Conservation (phyloP, 2,888 invertebrate genomes). For the Sarcophaga caerulescens region DNA sequence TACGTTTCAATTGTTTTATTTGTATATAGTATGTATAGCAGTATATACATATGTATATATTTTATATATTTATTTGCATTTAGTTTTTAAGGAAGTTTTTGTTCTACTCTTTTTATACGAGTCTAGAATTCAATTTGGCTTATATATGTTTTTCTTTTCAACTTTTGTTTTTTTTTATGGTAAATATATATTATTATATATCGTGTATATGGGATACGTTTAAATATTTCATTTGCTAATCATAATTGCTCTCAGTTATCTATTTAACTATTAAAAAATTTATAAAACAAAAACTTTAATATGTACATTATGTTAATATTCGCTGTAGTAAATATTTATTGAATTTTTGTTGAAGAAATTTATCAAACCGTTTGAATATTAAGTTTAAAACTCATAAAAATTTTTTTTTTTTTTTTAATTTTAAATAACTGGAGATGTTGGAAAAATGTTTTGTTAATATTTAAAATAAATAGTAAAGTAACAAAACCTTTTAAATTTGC, state of each 20-base stretch:
- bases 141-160: conserved; percentile 15
- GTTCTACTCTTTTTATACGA: conserved; percentile 9
- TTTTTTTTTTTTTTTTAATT: no score
- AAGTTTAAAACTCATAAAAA: no score
- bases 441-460: no score
- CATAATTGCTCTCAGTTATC: conserved; percentile 52
- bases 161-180: neutral
- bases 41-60: no score
- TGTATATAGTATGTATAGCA: neutral
- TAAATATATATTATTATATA: conserved; percentile 31
- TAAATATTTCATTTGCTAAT: conserved; percentile 52
- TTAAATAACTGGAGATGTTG: no score
- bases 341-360: no score
- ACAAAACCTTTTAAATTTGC: no score
- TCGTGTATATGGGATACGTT: conserved; percentile 24
- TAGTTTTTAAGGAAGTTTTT: conserved; percentile 26
- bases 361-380: no score
- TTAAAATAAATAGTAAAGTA: no score
- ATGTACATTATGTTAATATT: conserved; percentile 39
- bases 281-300: neutral
- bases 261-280: conserved; percentile 6
- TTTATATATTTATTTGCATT: neutral
- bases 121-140: conserved; percentile 24
- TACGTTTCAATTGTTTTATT: conserved; percentile 60
- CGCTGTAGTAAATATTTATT: neutral